phyloP scores from a whole-genome alignment of 2,888 invertebrate species.

The Drosophila yooni region DNA sequence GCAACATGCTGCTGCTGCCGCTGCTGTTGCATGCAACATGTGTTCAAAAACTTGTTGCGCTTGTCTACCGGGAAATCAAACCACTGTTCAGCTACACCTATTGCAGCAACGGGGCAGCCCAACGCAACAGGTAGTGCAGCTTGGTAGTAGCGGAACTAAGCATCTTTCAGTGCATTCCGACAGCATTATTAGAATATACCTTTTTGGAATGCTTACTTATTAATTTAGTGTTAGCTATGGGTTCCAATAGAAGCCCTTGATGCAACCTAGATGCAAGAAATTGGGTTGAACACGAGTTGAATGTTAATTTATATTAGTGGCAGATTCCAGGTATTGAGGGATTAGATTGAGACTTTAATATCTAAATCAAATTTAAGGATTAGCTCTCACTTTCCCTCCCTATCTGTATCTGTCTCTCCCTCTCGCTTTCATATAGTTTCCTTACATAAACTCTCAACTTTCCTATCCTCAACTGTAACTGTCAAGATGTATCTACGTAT shows the following conservation, averaged over 20 bases:
- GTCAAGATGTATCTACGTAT: not conserved
- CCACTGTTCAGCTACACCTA: slow-evolving; percentile 17
- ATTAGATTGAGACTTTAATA: not conserved
- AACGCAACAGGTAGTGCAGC: slow-evolving; percentile 33
- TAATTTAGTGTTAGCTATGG: not conserved
- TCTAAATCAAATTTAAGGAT: not conserved
- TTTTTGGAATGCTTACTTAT: not conserved
- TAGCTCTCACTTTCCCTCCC: not conserved
- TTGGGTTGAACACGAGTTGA: not conserved
- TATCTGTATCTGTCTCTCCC: too few relatives aligned
- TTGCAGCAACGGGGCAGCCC: not conserved
- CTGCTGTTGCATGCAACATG: slow-evolving; percentile 54
- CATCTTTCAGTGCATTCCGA: not conserved
- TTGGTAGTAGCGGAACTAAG: not conserved
- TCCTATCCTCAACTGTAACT: too few relatives aligned
- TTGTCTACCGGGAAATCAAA: slow-evolving; percentile 25
- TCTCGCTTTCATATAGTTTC: not conserved
- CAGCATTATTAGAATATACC: not conserved
- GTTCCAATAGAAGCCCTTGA: not conserved
- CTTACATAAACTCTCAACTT: not conserved
- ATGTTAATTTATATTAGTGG: not conserved
- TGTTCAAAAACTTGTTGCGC: slow-evolving; percentile 53
- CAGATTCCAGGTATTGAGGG: not conserved
- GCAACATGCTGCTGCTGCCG: slow-evolving; percentile 26
- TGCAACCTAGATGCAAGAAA: not conserved